phyloP scores from a whole-genome alignment of 2,113 vertebrate species.

The Genyomyrus donnyi region DNA sequence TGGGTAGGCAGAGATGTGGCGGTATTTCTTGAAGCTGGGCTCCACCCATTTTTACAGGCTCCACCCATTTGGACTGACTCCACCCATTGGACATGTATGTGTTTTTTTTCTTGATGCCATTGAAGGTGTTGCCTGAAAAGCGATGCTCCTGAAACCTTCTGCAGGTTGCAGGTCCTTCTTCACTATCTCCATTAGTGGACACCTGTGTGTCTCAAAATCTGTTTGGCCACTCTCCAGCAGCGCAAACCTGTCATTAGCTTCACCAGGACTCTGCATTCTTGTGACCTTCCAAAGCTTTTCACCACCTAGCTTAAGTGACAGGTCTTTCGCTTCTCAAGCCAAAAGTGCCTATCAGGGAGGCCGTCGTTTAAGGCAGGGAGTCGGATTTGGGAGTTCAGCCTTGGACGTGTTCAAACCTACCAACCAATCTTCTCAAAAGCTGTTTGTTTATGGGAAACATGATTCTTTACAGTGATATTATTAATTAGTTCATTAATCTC shows the following conservation, averaged over 20 bases:
- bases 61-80: neutral
- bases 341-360: neutral
- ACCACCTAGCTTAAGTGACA: neutral
- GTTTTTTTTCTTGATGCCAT: neutral
- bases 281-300: neutral
- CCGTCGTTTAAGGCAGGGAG: neutral
- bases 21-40: neutral
- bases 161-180: neutral
- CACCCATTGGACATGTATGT: neutral
- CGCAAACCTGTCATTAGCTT: neutral
- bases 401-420: neutral
- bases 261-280: neutral
- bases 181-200: neutral
- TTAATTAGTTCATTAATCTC: neutral
- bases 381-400: neutral
- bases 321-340: neutral
- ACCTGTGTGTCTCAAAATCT: neutral
- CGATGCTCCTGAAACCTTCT: neutral
- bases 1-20: neutral
- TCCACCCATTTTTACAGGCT: neutral
- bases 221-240: neutral
- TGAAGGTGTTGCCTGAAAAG: neutral
- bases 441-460: neutral
- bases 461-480: neutral
- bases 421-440: neutral